phyloP scores from a whole-genome alignment of 2,113 vertebrate species.

The Oncorhynchus gorbuscha region DNA sequence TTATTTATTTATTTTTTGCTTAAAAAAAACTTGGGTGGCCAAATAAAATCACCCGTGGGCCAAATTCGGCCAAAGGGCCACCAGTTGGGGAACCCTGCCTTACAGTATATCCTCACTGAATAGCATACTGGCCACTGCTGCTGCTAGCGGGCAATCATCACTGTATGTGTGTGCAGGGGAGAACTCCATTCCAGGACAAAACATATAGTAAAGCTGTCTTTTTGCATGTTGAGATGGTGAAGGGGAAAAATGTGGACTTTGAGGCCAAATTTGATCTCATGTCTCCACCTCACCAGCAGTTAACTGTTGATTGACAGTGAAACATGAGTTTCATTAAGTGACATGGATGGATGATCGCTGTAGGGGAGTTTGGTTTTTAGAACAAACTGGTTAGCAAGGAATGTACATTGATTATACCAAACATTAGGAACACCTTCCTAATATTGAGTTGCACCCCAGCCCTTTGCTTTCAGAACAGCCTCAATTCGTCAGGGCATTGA shows the following conservation, averaged over 20 bases:
- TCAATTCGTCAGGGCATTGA: no score
- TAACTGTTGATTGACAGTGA: not conserved
- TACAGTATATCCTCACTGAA: not conserved
- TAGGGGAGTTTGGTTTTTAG: not conserved
- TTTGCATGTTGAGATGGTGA: not conserved
- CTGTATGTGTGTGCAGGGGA: not conserved
- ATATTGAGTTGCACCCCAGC: no score
- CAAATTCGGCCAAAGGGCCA: no score
- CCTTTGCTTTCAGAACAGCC: no score
- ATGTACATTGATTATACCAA: not conserved
- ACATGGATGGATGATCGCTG: not conserved
- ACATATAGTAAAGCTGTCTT: not conserved
- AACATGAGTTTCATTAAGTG: not conserved
- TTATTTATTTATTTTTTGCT: no score
- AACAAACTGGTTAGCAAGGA: not conserved
- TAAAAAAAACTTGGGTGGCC: no score
- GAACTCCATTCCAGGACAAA: constrained; percentile 2
- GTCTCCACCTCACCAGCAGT: not conserved
- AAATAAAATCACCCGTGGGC: no score
- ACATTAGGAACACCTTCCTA: no score
- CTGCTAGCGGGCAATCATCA: not conserved
- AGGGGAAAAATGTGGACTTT: no score
- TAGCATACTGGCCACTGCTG: not conserved
- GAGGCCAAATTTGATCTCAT: not conserved
- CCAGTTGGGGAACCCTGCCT: no score